phyloP scores from a whole-genome alignment of 2,797 vertebrate genomes.

The Hippocampus kuda region DNA sequence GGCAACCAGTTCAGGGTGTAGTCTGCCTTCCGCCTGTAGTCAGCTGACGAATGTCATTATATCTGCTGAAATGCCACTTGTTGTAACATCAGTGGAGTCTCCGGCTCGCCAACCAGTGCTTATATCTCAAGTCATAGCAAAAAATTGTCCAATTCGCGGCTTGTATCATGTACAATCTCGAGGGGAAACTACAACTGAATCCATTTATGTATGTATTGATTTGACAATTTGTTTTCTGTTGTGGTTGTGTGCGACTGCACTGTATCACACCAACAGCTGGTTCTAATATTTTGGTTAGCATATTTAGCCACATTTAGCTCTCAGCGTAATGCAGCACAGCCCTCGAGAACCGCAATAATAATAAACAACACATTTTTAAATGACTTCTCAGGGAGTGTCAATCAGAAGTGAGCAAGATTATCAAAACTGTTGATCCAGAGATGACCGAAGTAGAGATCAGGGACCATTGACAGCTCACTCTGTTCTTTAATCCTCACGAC shows the following conservation, averaged over 20 bases:
- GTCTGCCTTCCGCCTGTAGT: no score
- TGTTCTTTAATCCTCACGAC: no score
- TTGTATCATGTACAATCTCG: no score
- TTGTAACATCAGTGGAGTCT: no score
- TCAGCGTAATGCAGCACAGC: not conserved
- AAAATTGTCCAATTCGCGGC: no score
- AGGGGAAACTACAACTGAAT: no score
- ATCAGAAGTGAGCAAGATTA: not conserved
- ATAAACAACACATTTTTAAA: not conserved
- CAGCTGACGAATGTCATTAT: no score
- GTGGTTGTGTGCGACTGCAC: not conserved
- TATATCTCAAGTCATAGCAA: no score
- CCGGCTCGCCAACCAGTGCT: no score
- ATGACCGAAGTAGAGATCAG: not conserved
- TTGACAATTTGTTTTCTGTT: not conserved
- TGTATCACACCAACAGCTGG: not conserved
- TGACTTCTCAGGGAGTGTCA: not conserved
- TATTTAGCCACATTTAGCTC: conserved; percentile 1
- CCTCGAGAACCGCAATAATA: not conserved
- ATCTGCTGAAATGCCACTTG: no score
- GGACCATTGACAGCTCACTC: no score
- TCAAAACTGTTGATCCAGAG: not conserved
- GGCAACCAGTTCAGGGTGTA: no score
- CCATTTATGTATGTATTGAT: not conserved
- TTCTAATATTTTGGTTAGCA: not conserved